Conservation (phyloP, 2,888 invertebrate species). For the Himalopsyche japonica region DNA sequence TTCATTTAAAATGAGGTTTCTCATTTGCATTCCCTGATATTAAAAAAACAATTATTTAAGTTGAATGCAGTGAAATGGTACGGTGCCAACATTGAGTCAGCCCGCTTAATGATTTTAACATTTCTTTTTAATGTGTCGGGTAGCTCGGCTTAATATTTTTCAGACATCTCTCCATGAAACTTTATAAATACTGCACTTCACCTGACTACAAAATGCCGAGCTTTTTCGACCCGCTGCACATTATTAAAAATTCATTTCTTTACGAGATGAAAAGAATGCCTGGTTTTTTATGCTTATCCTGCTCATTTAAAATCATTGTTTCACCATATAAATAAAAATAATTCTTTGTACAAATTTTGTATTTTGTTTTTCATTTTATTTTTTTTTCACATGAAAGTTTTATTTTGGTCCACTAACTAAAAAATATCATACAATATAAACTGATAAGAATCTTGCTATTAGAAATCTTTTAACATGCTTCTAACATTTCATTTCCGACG, state of each 20-base stretch:
- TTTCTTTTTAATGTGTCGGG: conserved; percentile 32
- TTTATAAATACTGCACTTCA: neutral
- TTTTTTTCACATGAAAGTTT: no score
- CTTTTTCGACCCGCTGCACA: neutral
- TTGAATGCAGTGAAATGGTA: conserved; percentile 5
- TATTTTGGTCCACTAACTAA: no score
- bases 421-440: no score
- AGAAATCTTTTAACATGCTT: no score
- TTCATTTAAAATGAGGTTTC: neutral
- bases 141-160: conserved; percentile 10
- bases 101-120: conserved; percentile 20
- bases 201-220: neutral
- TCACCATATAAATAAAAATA: no score
- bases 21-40: neutral
- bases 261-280: neutral
- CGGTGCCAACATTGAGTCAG: neutral
- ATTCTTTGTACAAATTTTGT: no score
- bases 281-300: no score
- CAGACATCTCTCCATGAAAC: neutral
- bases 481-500: no score
- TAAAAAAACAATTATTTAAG: conserved; percentile 9
- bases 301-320: no score
- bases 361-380: no score
- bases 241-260: neutral
- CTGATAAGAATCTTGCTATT: no score